Evolutionary conservation across 2,113 vertebrate species (phyloP), one percentile per base, ranked within the genome.

Genomic region (Phrynosoma blainvillii): DNA sequence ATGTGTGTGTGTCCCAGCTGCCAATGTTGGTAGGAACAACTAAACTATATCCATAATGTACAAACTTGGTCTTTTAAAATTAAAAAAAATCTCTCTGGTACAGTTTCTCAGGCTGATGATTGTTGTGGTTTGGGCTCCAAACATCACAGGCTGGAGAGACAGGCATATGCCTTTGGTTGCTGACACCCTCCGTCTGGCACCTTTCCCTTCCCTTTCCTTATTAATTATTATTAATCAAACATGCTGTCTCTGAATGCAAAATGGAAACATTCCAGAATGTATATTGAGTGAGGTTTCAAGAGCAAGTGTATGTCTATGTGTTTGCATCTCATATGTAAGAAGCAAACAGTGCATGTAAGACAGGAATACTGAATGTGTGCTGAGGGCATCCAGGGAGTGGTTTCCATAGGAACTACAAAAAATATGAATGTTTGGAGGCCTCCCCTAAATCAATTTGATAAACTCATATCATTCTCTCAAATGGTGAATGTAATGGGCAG

Each of bases 331-430:
- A n/a, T 36, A 86, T 84, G 90, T 84, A 79, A 62, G 88, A 94
- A 90, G 87, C 2, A 40, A 92, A 79, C 47, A 56, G 71, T 91
- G 65, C 18, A 18, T 74, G 85, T 84, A 89, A 91, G 94, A 89
- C 91, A 91, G 93, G 94, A 96, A 95, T 95, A 92, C 89, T 5
- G 90, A 94, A 62, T 83, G 91, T 92, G 92, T 89, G 85, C 91
- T 0, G 3, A 68, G 88, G 90, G 90, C 90, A 89, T 92, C 92
- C 23, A 88, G 94, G 94, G 94, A 94, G 94, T 71, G 87, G 93
- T 96, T 95, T 92, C 94, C 94, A 95, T 96, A 90, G 94, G 95
- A 96, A 96, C 94, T 81, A 75, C 32, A 62, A 62, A 87, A 88
- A 20, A 79, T 83, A 87, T 14, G 92, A 89, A 95, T 86, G 93